Percentiles rank a stretch among this genome's conserved stretches.
These are phyloP conservation scores for Euschistus heros DNA, from an alignment of 1,140 invertebrate genomes.

Conservation along the genomic window DNA sequence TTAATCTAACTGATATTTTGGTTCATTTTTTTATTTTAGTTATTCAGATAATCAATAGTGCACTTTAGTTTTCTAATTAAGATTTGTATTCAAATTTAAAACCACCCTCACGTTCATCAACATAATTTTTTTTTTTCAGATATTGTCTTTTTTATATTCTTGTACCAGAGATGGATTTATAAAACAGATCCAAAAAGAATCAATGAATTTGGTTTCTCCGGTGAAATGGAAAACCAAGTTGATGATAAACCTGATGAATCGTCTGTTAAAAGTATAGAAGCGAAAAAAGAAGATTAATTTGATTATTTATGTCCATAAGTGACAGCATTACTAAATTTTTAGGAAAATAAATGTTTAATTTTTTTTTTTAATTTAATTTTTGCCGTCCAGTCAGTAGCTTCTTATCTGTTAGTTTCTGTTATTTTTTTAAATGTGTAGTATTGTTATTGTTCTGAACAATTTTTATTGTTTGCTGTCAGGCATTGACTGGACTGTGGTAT, in stretches of 20 bases:
- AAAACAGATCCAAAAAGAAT: constrained; percentile 85
- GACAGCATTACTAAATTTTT: not conserved
- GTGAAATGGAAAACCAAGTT: constrained; percentile 28
- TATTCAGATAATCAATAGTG: no score
- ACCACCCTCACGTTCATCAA: no score
- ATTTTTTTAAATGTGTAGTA: no score
- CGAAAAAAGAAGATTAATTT: constrained; percentile 25
- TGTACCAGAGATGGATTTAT: constrained; percentile 98
- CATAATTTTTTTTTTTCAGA: constrained; percentile 52
- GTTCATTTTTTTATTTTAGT: no score
- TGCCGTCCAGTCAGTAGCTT: constrained; percentile 12
- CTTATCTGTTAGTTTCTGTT: no score
- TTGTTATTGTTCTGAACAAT: no score
- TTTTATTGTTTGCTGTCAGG: no score
- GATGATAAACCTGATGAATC: no score
- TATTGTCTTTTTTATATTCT: constrained; percentile 96
- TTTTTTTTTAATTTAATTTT: constrained; percentile 3
- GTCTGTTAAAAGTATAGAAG: constrained; percentile 23
- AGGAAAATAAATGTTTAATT: not conserved
- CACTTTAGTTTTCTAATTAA: no score
- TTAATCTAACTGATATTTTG: no score
- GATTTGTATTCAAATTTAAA: no score
- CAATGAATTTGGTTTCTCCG: constrained; percentile 93
- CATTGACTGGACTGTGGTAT: no score
- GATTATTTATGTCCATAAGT: constrained; percentile 1